These are phyloP conservation scores for Oenanthe oenanthe DNA, from an alignment of 2,113 vertebrate genomes.

Conservation along the genomic window DNA sequence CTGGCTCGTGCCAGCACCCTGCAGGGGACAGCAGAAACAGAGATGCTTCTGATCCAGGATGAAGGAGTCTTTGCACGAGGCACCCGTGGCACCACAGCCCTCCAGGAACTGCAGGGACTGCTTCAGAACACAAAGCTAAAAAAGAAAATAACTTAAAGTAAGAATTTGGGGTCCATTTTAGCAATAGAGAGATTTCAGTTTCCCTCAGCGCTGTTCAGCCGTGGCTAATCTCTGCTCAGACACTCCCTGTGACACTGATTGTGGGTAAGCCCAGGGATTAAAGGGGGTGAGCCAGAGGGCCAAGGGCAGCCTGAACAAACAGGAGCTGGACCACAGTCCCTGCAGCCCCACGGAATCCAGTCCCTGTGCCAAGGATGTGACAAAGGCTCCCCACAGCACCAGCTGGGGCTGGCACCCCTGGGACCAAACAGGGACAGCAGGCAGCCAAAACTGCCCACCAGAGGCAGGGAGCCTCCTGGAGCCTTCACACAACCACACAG, in stretches of 20 bases:
- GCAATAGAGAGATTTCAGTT: fast-evolving
- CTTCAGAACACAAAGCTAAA: not conserved
- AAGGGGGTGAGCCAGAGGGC: not conserved
- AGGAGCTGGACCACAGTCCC: not conserved
- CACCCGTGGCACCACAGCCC: fast-evolving
- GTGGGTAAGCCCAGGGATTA: not conserved
- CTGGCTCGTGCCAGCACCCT: fast-evolving
- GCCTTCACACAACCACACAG: fast-evolving
- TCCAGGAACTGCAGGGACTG: not conserved
- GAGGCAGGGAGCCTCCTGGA: not conserved
- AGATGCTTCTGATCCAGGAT: fast-evolving
- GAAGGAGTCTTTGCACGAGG: not conserved
- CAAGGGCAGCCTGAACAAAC: not conserved
- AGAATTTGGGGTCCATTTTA: not conserved
- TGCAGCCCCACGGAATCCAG: not conserved
- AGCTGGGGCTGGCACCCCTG: not conserved
- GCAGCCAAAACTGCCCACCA: not conserved
- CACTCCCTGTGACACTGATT: not conserved
- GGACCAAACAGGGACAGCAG: not conserved
- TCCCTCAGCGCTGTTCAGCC: not conserved
- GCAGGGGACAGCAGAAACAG: not conserved
- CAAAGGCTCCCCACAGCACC: fast-evolving
- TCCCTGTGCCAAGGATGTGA: fast-evolving
- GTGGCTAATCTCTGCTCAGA: constrained; percentile 6
- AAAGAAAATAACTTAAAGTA: no score